phyloP scores from a whole-genome alignment of 2,113 vertebrate genomes.

The Myxocyprinus asiaticus region DNA sequence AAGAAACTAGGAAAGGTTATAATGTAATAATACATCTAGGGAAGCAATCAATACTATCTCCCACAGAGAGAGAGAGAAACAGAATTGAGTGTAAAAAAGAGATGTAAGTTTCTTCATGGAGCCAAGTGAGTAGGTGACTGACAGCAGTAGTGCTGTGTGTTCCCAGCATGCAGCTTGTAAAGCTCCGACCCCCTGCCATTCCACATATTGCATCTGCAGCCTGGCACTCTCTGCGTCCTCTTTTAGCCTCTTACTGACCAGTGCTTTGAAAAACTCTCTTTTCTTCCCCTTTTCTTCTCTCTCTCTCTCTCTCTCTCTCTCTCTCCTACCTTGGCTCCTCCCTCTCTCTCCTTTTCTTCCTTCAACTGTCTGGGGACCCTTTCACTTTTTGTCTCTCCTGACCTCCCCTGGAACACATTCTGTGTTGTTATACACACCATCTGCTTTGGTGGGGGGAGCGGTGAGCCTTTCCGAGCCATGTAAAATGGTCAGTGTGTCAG shows the following conservation, averaged over 20 bases:
- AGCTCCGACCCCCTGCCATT: conserved; percentile 66
- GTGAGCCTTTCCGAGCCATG: conserved; percentile 63
- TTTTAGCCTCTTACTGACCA: conserved; percentile 56
- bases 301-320: conserved; percentile 70
- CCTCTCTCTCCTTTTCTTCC: conserved; percentile 79
- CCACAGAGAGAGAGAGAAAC: neutral
- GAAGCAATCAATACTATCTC: neutral
- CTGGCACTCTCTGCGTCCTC: conserved; percentile 54
- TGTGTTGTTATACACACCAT: conserved; percentile 89
- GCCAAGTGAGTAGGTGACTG: conserved; percentile 58
- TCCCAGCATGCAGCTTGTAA: conserved; percentile 69
- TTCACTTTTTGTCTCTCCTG: conserved; percentile 91
- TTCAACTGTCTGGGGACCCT: conserved; percentile 83
- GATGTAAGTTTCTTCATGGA: conserved; percentile 3
- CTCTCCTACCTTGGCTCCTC: conserved; percentile 27
- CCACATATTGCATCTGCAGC: conserved; percentile 75
- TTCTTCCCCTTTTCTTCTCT: conserved; percentile 64
- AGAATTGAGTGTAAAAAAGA: neutral
- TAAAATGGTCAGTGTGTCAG: conserved; percentile 53
- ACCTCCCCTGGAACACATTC: conserved; percentile 87
- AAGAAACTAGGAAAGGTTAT: neutral
- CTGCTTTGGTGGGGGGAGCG: conserved; percentile 80
- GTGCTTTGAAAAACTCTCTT: conserved; percentile 68
- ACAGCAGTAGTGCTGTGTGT: conserved; percentile 71
- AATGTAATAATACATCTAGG: neutral